Conservation (phyloP, 2,797 vertebrate genomes). For the Austrolebias charrua region DNA sequence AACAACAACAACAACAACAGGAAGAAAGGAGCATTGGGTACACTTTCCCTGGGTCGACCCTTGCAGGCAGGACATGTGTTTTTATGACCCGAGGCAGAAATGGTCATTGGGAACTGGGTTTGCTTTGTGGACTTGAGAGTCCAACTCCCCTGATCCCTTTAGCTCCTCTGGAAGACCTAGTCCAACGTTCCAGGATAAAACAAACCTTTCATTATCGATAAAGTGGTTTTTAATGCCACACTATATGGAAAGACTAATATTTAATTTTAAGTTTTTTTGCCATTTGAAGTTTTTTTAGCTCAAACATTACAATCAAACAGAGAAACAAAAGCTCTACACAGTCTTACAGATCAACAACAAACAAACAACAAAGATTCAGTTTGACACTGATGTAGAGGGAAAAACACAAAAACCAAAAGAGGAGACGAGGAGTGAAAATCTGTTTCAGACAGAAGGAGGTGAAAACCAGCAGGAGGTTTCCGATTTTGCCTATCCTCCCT, state of each 20-base stretch:
- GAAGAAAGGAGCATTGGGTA: slow-evolving; percentile 16
- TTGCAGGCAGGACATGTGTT: slow-evolving; percentile 26
- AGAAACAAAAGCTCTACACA: neutral
- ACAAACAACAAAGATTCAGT: neutral
- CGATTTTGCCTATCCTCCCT: neutral
- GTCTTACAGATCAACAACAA: too few relatives aligned
- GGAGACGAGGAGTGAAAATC: neutral
- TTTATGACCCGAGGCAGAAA: slow-evolving; percentile 14
- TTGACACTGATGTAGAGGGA: neutral
- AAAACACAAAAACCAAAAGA: neutral
- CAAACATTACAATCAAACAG: neutral
- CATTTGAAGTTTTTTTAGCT: too few relatives aligned
- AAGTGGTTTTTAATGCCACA: too few relatives aligned
- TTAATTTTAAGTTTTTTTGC: too few relatives aligned
- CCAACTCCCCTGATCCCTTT: too few relatives aligned
- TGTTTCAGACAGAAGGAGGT: slow-evolving; percentile 1
- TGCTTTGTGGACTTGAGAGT: too few relatives aligned
- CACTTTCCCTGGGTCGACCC: slow-evolving; percentile 27
- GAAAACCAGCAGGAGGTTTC: neutral
- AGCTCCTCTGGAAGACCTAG: too few relatives aligned
- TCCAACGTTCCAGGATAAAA: too few relatives aligned
- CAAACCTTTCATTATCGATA: too few relatives aligned
- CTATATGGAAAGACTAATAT: too few relatives aligned
- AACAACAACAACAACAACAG: neutral
- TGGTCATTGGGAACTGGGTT: slow-evolving; percentile 7